Percentiles rank a stretch among this genome's conserved stretches.
Conservation (phyloP, 2,113 vertebrate genomes). For the Daubentonia madagascariensis region DNA sequence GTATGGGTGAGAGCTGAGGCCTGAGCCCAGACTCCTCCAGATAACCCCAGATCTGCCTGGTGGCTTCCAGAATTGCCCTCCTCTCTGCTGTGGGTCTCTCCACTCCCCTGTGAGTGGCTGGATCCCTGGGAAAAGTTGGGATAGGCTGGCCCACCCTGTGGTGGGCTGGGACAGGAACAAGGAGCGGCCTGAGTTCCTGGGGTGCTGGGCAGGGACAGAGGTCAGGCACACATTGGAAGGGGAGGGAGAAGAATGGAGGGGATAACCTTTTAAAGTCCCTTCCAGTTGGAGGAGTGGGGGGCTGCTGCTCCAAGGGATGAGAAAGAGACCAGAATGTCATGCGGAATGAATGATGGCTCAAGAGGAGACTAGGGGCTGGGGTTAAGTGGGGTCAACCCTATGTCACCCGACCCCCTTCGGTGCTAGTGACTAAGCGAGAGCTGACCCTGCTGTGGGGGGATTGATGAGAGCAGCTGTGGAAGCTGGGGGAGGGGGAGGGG, state of each 20-base stretch:
- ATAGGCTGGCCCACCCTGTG: not conserved
- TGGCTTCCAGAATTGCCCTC: not conserved
- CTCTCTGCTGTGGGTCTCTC: not conserved
- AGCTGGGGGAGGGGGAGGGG: not conserved
- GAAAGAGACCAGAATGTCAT: not conserved
- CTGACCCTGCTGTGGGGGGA: not conserved
- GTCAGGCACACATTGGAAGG: not conserved
- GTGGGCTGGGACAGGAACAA: not conserved
- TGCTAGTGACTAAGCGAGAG: not conserved
- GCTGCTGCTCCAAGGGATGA: not conserved
- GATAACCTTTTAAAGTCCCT: conserved; percentile 19
- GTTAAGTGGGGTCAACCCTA: conserved; percentile 57
- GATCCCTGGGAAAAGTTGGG: not conserved
- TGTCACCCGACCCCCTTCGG: not conserved
- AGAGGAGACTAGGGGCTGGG: not conserved
- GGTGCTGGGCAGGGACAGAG: not conserved
- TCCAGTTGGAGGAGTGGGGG: not conserved
- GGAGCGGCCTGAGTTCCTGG: not conserved
- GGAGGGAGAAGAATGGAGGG: not conserved
- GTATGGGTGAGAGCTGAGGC: not conserved
- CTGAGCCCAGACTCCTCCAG: not conserved
- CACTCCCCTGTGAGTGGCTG: too few relatives aligned
- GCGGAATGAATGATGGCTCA: conserved; percentile 13
- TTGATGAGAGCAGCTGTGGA: not conserved
- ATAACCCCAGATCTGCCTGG: not conserved